Evolutionary conservation across 2,113 vertebrate genomes (phyloP).

Genomic region (Lophotis ruficrista): DNA sequence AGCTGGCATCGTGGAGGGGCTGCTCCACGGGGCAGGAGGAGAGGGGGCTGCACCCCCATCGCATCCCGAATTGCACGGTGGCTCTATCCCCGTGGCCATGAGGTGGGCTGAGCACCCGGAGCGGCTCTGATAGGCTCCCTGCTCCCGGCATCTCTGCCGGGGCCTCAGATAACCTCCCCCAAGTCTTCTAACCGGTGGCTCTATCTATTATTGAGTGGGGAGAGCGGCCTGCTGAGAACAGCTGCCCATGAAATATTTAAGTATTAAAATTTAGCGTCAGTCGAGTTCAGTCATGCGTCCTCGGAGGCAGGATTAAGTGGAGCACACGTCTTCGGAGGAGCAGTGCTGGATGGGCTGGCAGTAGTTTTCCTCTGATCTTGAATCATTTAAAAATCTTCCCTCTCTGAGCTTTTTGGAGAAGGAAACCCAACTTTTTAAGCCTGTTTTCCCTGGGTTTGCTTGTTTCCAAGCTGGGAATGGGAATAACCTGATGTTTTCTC

Average conservation of each 20-base stretch:
- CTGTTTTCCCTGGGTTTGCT: not conserved
- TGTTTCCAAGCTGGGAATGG: not conserved
- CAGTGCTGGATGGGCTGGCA: not conserved
- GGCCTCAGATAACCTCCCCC: conserved; percentile 51
- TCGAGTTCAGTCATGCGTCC: conserved; percentile 33
- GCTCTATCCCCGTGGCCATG: not conserved
- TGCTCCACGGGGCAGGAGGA: not conserved
- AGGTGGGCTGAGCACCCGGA: not conserved
- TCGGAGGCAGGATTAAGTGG: conserved; percentile 22
- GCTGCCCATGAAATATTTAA: conserved; percentile 74
- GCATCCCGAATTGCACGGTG: not conserved
- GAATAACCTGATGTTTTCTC: not conserved
- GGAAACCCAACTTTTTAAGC: not conserved
- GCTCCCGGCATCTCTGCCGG: not conserved
- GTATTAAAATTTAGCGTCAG: conserved; percentile 32
- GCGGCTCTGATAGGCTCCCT: not conserved
- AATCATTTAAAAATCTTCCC: conserved; percentile 28
- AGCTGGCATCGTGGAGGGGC: not conserved
- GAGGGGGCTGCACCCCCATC: not conserved
- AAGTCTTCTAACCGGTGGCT: conserved; percentile 22
- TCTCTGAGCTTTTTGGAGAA: not conserved
- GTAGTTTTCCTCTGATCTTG: not conserved
- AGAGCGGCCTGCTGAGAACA: conserved; percentile 50
- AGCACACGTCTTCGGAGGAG: not conserved
- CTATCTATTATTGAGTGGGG: conserved; percentile 64